phyloP scores from a whole-genome alignment of 37 sponge, comb jelly and placozoan genomes.

The Aphrocallistes beatrix region DNA sequence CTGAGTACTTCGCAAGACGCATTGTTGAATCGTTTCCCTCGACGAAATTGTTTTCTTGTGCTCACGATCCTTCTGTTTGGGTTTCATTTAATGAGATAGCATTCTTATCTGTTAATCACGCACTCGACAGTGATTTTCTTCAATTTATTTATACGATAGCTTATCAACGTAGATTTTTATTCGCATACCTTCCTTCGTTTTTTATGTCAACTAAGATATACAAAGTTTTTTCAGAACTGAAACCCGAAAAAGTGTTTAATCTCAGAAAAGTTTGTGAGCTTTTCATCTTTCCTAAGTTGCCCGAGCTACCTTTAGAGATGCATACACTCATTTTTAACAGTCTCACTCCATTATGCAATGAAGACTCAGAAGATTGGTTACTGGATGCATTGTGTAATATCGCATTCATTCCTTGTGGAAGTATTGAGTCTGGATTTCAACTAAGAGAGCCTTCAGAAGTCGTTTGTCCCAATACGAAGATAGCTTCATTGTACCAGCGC shows the following conservation, averaged over 20 bases:
- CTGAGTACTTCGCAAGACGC: neutral
- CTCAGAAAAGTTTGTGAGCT: neutral
- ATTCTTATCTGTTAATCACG: neutral
- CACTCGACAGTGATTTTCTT: neutral
- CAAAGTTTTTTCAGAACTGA: neutral
- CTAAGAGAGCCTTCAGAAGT: neutral
- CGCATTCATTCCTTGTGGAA: neutral
- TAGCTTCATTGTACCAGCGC: neutral
- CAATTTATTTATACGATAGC: neutral
- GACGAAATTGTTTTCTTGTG: neutral
- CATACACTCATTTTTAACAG: neutral
- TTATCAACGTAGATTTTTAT: neutral
- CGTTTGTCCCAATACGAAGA: neutral
- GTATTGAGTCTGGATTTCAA: neutral
- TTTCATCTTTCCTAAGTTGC: neutral
- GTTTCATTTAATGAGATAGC: neutral
- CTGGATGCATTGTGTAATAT: neutral
- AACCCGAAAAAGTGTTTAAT: neutral
- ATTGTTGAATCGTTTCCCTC: neutral
- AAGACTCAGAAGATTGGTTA: neutral
- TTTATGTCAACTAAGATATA: neutral
- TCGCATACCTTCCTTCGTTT: neutral
- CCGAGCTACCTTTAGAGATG: neutral
- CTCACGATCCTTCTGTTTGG: neutral
- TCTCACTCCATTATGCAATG: neutral